Percentiles rank a stretch among this genome's conserved stretches.
Conservation (phyloP, 2,113 vertebrate genomes). For the Strigops habroptila region DNA sequence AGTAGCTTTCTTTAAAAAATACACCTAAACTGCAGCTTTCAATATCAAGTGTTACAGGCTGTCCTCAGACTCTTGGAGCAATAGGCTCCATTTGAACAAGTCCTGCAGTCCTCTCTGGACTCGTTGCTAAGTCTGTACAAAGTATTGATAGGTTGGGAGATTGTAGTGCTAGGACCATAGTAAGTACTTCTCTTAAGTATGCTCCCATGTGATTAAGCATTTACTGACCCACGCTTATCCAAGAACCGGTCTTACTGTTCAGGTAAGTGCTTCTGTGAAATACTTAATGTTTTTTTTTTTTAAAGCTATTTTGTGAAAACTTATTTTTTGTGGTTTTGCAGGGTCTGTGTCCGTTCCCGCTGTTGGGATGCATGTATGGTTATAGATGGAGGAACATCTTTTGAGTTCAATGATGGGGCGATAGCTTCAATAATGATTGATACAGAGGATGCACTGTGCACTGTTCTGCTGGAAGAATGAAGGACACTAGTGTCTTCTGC, state of each 20-base stretch:
- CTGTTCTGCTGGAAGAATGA: slow-evolving; percentile 85
- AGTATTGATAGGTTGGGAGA: not conserved
- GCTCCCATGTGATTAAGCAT: not conserved
- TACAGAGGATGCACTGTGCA: slow-evolving; percentile 88
- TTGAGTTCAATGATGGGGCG: slow-evolving; percentile 97
- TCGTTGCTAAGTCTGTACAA: not conserved
- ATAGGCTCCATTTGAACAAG: not conserved
- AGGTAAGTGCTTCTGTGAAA: not conserved
- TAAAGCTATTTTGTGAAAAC: not conserved
- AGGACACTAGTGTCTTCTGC: not conserved
- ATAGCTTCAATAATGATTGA: slow-evolving; percentile 88
- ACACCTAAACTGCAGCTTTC: not conserved
- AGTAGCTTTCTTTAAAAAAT: not conserved
- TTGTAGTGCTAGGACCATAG: not conserved
- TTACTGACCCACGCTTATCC: not conserved
- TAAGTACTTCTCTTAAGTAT: not conserved
- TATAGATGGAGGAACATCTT: slow-evolving; percentile 94
- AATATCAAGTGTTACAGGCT: not conserved
- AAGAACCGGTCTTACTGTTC: not conserved
- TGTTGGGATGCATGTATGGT: slow-evolving; percentile 99
- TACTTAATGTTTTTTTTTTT: not conserved
- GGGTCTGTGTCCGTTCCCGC: slow-evolving; percentile 90
- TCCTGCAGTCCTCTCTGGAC: not conserved
- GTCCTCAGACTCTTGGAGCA: not conserved
- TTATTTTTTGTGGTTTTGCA: slow-evolving; percentile 32